These are phyloP conservation scores for Tiaroga cobitis DNA, from an alignment of 2,797 vertebrate species.

Conservation along the genomic window DNA sequence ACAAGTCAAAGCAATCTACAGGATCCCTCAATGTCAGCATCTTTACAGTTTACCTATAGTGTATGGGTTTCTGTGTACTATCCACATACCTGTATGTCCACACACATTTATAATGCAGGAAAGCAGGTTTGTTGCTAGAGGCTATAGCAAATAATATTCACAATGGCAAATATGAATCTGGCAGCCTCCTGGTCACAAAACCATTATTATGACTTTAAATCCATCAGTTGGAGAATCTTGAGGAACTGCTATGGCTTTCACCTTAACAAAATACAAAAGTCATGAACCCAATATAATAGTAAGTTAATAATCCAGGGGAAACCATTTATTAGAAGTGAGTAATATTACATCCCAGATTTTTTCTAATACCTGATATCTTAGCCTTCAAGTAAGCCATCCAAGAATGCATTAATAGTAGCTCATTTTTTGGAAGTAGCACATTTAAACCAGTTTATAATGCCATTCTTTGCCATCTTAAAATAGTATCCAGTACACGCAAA, in stretches of 20 bases:
- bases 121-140: constrained; percentile 33
- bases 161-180: constrained; percentile 45
- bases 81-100: constrained; percentile 16
- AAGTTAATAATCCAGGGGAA: not conserved
- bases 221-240: constrained; percentile 34
- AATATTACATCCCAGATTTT: not conserved
- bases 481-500: no score
- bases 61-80: constrained; percentile 16
- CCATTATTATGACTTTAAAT: constrained; percentile 35
- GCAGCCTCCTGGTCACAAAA: constrained; percentile 39
- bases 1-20: constrained; percentile 3
- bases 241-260: not conserved
- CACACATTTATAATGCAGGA: constrained; percentile 39
- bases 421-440: not conserved
- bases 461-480: not conserved
- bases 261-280: not conserved
- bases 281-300: not conserved
- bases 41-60: constrained; percentile 15
- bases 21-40: constrained; percentile 28
- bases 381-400: not conserved
- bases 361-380: not conserved
- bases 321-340: not conserved
- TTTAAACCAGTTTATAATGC: not conserved
- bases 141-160: constrained; percentile 48
- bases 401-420: not conserved